Evolutionary conservation across 2,888 invertebrate species (phyloP), one percentile per base, ranked within the genome.

Genomic region (Scelioninae gen. 2): DNA sequence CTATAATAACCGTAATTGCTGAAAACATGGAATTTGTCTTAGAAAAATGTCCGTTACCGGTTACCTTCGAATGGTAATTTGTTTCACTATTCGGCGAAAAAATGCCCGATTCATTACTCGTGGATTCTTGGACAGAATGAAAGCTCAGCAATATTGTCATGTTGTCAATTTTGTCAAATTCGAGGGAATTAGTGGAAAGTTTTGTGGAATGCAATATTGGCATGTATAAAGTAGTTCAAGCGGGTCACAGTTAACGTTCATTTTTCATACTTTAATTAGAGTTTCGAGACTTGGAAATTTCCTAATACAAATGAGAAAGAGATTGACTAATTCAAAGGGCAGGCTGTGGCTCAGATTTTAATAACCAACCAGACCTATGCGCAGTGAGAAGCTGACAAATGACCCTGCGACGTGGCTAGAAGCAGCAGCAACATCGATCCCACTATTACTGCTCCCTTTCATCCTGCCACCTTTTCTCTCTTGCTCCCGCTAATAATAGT

Each of bases 371-470:
- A 65, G 76, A 78, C 76, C 75, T 46, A 46, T 73, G 72, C 65
- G 77, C 73, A 80, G 77, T 78, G 78, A 79, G 78, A 80, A 80
- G 77, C 80, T 81, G 80, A 80, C 80, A 81, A 82, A 82, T 82
- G 81, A 79, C 79, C 79, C 78, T 76, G 77, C 74, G 71, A 74
- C 76, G 73, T 76, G 55, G 78, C 69, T 76, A 69, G 75, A 77
- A 77, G 74, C 68, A 73, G 68, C 73, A 80, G 79, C 79, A 82
- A 69, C 69, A 61, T 82, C 81, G 82, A 82, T 81, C 82, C 80
- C 78, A 64, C 74, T 68, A 61, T 74, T 74, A 74, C 75, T 55
- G 43, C 76, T 70, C 39, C 58, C 50, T 70, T 64, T 70, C 64
- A 50, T 53, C 60, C 55, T 60, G 31, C 58, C 45, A 60, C 48